These are phyloP conservation scores for Pagetopsis macropterus DNA, from an alignment of 2,797 vertebrate genomes.

Conservation along the genomic window DNA sequence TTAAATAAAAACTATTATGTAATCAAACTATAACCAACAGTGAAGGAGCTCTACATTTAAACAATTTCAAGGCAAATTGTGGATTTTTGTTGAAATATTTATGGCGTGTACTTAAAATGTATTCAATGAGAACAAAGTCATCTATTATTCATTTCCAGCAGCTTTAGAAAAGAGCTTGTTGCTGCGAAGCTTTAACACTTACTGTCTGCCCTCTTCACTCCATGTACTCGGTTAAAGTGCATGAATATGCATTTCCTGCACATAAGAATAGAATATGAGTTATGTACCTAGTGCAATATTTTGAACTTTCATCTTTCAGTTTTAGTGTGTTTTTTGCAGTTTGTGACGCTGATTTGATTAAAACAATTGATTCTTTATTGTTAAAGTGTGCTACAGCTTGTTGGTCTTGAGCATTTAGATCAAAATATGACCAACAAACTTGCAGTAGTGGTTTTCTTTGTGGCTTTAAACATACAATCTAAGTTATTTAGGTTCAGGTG, in stretches of 20 bases:
- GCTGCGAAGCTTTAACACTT: slow-evolving; percentile 6
- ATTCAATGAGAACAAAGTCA: slow-evolving; percentile 53
- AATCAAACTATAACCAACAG: slow-evolving; percentile 10
- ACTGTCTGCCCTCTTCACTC: neutral
- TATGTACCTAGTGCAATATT: neutral
- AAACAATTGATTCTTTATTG: neutral
- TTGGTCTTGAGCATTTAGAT: neutral
- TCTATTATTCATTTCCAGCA: slow-evolving; percentile 63
- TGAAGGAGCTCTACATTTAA: slow-evolving; percentile 18
- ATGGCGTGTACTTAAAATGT: slow-evolving; percentile 50
- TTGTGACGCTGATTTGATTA: neutral
- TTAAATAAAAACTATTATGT: neutral
- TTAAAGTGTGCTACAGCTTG: neutral
- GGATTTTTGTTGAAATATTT: slow-evolving; percentile 63
- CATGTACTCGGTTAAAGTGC: neutral
- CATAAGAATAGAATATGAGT: too few relatives aligned
- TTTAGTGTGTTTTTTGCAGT: neutral
- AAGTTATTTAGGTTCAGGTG: neutral
- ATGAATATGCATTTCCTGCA: slow-evolving; percentile 3
- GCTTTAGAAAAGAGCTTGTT: slow-evolving; percentile 31
- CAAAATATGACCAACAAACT: neutral
- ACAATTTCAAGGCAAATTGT: slow-evolving; percentile 37
- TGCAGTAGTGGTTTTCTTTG: neutral
- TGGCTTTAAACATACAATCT: neutral
- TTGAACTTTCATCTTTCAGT: neutral